phyloP scores from a whole-genome alignment of 2,888 invertebrate genomes.

The Sesia apiformis region DNA sequence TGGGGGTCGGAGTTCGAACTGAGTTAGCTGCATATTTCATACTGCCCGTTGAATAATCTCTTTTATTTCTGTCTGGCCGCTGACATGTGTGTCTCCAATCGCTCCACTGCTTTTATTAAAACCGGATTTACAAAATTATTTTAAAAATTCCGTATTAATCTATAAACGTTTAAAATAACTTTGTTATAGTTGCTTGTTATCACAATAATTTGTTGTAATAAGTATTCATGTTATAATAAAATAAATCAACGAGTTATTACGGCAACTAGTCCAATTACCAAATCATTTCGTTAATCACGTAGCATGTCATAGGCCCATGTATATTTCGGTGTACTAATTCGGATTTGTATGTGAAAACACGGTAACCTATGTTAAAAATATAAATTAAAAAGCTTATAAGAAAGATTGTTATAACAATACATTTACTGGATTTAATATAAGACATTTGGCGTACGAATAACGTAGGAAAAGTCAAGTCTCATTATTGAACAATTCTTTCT shows the following conservation, averaged over 20 bases:
- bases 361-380: no score
- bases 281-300: constrained; percentile 12
- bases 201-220: no score
- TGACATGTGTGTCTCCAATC: constrained; percentile 27
- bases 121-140: background rate
- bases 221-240: background rate
- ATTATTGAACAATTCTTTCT: constrained; percentile 40
- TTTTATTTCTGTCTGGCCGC: constrained; percentile 55
- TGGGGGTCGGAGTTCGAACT: constrained; percentile 31
- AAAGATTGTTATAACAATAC: no score
- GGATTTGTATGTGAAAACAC: background rate
- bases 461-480: constrained; percentile 30
- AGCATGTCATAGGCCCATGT: constrained; percentile 16
- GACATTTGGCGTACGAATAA: background rate
- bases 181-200: no score
- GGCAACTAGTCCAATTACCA: constrained; percentile 9
- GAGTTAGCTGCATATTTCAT: constrained; percentile 53
- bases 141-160: background rate
- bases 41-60: constrained; percentile 25
- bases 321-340: constrained; percentile 12
- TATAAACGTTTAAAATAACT: no score
- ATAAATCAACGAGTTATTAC: background rate
- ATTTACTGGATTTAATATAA: no score
- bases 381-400: no score
- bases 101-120: background rate